Base-by-base conservation (phyloP, 2,113 vertebrate species). In the Cyanistes caeruleus region DNA sequence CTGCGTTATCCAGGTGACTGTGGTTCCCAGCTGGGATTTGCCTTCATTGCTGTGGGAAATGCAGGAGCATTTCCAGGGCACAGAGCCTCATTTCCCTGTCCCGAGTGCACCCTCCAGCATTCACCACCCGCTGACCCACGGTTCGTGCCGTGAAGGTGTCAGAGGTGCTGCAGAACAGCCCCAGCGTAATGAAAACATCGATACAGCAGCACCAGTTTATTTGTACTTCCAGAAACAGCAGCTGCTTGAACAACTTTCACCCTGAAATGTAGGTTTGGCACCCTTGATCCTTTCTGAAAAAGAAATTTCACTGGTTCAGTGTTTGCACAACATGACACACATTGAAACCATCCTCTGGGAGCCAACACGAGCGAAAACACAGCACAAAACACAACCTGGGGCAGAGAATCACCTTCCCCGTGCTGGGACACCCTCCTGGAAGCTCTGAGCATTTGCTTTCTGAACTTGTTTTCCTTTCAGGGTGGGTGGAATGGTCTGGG, bases 291-390 rank as follows among this genome's bases (percentile, higher is more conserved):
- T 68, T 60, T 31, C 20, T 27, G 44, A 62, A 22, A 16, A 46
- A 23, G 33, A 15, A 51, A 39, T 69, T 69, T 62, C n/a, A 30
- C 70, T 25, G 15, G 12, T 55, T 74, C 8, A 4, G 41, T 7
- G 25, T 62, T 69, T 49, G 48, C 33, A 39, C 24, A 44, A 4
- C 43, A 44, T 9, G 4, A 1, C 1, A 9, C 5, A 4, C 16
- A 7, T 3, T 41, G 56, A n/a, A 24, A 8, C 17, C 2, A 0
- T 14, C 13, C 18, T 27, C 8, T 49, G 0, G 0, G 20, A 39
- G 76, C 2, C 3, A 3, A 10, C 33, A 13, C 1, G 7, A 39
- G 31, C 13, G 3, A 9, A 44, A 87, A n/a, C 10, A 3, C 10
- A 33, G 37, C 41, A 22, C 25, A 56, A 43, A 59, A 28, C 2